Conservation (phyloP, 2,888 invertebrate genomes). For the Microlaimidae sp. region DNA sequence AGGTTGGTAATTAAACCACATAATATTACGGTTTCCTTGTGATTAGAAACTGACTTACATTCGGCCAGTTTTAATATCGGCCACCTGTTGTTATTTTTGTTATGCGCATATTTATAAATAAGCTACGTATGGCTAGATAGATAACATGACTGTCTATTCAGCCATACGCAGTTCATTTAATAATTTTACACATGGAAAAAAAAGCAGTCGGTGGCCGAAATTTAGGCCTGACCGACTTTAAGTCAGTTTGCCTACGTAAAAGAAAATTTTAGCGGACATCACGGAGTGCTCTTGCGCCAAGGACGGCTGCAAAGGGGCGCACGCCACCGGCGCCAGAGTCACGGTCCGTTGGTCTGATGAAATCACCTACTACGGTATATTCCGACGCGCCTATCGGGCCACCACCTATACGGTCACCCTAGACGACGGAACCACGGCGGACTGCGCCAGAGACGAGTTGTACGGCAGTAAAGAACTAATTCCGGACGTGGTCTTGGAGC, state of each 20-base stretch:
- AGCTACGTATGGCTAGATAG: background rate
- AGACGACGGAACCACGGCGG: background rate
- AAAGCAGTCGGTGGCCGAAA: too few relatives aligned
- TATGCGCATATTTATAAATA: background rate
- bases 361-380: slow-evolving; percentile 7
- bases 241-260: too few relatives aligned
- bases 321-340: slow-evolving; percentile 9
- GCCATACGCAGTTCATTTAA: too few relatives aligned
- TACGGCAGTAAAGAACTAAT: background rate
- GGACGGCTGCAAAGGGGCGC: slow-evolving; percentile 10
- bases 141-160: background rate
- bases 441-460: slow-evolving; percentile 2
- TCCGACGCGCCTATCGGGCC: slow-evolving; percentile 6
- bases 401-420: background rate
- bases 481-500: background rate
- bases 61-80: too few relatives aligned
- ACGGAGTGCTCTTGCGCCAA: slow-evolving; percentile 8
- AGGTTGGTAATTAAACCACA: too few relatives aligned
- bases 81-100: background rate
- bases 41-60: too few relatives aligned
- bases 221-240: too few relatives aligned
- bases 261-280: slow-evolving; percentile 4
- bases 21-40: too few relatives aligned
- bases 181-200: too few relatives aligned
- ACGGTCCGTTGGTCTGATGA: slow-evolving; percentile 12